These are phyloP conservation scores for Aphyosemion australe DNA, from an alignment of 2,113 vertebrate species.

Conservation along the genomic window DNA sequence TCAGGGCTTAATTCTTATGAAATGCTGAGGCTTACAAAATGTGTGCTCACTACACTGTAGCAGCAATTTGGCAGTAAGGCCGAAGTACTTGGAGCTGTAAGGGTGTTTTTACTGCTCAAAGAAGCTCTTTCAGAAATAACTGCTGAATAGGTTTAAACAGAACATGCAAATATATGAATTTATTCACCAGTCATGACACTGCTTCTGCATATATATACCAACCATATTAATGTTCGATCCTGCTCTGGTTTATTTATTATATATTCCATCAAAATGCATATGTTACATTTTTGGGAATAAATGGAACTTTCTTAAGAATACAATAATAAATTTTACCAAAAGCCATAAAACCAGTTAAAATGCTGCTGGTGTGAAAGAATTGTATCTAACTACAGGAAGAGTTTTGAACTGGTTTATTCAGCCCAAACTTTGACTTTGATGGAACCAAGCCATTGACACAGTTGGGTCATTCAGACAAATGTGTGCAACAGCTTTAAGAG, in stretches of 20 bases:
- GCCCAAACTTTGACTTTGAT: too few species aligned
- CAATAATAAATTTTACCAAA: too few species aligned
- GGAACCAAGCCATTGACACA: too few species aligned
- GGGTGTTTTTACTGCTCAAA: conserved; percentile 11
- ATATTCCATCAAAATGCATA: neutral
- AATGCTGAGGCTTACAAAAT: conserved; percentile 8
- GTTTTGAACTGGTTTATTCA: too few species aligned
- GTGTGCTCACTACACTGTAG: conserved; percentile 4
- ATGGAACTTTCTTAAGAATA: too few species aligned
- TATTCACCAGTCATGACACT: neutral
- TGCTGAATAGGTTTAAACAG: conserved; percentile 2
- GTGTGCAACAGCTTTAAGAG: too few species aligned
- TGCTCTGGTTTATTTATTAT: neutral
- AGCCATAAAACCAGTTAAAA: too few species aligned
- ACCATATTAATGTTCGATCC: neutral
- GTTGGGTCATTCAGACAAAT: too few species aligned
- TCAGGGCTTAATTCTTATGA: conserved; percentile 7
- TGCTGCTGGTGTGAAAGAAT: too few species aligned
- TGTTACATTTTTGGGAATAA: too few species aligned
- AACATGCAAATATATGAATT: neutral
- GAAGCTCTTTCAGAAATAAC: conserved; percentile 8
- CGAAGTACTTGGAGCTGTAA: neutral
- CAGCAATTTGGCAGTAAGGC: conserved; percentile 6
- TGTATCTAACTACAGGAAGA: too few species aligned
- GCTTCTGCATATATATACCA: neutral